These are phyloP conservation scores for Cassiopea xamachana DNA, from an alignment of 30 jellyfish, hydroid and myxozoan genomes.

Conservation along the genomic window DNA sequence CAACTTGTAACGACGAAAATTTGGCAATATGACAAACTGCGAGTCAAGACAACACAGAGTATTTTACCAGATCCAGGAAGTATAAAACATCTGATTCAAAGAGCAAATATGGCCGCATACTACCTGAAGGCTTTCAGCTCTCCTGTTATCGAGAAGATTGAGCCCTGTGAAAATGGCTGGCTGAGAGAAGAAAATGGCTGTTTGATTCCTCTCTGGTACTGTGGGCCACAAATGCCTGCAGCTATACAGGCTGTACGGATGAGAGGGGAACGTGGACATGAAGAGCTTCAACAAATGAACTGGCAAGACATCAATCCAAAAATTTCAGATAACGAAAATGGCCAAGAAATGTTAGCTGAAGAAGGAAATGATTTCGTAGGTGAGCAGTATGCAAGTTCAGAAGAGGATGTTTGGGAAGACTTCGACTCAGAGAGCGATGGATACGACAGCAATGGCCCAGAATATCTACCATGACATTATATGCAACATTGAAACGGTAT, in stretches of 20 bases:
- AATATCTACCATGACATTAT: conserved; percentile 56
- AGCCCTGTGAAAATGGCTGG: conserved; percentile 69
- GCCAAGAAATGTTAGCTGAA: conserved; percentile 29
- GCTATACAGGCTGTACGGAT: conserved; percentile 54
- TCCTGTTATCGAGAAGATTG: conserved; percentile 50
- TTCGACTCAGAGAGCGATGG: conserved; percentile 70
- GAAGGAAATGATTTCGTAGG: conserved; percentile 53
- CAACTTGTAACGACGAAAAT: conserved; percentile 43
- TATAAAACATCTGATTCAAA: conserved; percentile 28
- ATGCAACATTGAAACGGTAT: conserved; percentile 6
- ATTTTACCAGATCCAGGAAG: conserved; percentile 45
- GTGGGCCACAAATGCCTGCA: conserved; percentile 72
- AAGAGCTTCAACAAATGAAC: conserved; percentile 21
- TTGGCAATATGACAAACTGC: conserved; percentile 34
- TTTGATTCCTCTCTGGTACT: conserved; percentile 60
- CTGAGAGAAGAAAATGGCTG: conserved; percentile 41
- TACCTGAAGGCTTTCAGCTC: conserved; percentile 46
- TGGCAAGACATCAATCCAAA: conserved; percentile 40
- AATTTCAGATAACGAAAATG: conserved; percentile 27
- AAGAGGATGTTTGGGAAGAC: conserved; percentile 65
- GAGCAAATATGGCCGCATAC: conserved; percentile 56
- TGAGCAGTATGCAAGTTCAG: conserved; percentile 70
- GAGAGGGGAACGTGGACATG: conserved; percentile 44
- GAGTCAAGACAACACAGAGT: conserved; percentile 52
- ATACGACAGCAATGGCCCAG: conserved; percentile 77